Percentiles rank a stretch among this genome's conserved stretches.
Conservation (phyloP, 1,140 invertebrate species). For the Danaus plexippus region DNA sequence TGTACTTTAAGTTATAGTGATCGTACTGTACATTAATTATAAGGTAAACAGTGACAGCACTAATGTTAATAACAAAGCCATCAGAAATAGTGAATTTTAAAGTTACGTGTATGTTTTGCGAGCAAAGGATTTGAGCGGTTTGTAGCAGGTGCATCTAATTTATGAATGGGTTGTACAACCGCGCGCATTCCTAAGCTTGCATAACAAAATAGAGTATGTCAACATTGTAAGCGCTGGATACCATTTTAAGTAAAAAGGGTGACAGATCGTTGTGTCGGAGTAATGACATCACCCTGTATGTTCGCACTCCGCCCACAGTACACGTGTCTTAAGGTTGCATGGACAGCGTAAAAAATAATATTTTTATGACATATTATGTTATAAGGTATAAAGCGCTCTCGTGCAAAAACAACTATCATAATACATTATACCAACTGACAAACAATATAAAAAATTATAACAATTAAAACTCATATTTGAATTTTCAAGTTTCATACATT, state of each 20-base stretch:
- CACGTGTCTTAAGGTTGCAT: constrained; percentile 56
- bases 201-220: constrained; percentile 49
- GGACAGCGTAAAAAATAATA: constrained; percentile 24
- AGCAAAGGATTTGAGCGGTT: not conserved
- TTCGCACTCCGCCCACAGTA: constrained; percentile 54
- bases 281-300: constrained; percentile 63
- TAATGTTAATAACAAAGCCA: no score
- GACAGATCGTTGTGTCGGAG: constrained; percentile 43
- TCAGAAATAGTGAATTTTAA: constrained; percentile 14
- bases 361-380: not conserved
- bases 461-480: no score
- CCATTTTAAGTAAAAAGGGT: constrained; percentile 36
- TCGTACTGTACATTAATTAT: constrained; percentile 26
- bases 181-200: constrained; percentile 24
- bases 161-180: constrained; percentile 43
- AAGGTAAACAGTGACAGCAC: constrained; percentile 34
- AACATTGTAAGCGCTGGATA: constrained; percentile 27
- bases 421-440: no score
- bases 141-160: constrained; percentile 37
- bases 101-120: constrained; percentile 1
- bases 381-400: no score
- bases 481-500: no score
- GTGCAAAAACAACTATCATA: no score
- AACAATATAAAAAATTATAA: no score
- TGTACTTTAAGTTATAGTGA: constrained; percentile 41